A percentile compares a stretch with the other conserved stretches of the same genome.
Evolutionary conservation across 2,113 vertebrate genomes (phyloP).

Genomic region (Blennius ocellaris): DNA sequence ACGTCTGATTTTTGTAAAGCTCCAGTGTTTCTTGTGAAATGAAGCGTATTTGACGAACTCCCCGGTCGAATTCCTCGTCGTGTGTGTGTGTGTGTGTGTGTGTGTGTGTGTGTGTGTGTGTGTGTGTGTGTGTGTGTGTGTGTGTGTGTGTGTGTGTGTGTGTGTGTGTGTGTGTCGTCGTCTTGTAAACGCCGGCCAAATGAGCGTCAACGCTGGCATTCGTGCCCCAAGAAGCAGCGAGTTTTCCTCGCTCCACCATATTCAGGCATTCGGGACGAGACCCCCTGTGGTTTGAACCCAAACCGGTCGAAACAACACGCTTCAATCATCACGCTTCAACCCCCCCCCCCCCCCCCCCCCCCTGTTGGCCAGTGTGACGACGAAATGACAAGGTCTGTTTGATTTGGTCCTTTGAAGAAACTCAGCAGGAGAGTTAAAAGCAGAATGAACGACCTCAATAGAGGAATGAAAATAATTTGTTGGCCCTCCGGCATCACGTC

Average conservation of each 20-base stretch:
- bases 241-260: slow-evolving; percentile 39
- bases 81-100: slow-evolving; percentile 31
- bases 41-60: slow-evolving; percentile 2
- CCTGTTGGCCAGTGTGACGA: neutral
- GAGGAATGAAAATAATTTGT: slow-evolving; percentile 22
- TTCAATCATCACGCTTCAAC: slow-evolving; percentile 16
- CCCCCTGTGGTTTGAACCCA: slow-evolving; percentile 1
- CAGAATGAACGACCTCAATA: neutral
- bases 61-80: slow-evolving; percentile 38
- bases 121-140: too few relatives aligned
- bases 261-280: slow-evolving; percentile 26
- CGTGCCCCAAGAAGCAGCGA: slow-evolving; percentile 57
- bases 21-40: slow-evolving; percentile 2
- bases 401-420: neutral
- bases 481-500: neutral
- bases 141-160: too few relatives aligned
- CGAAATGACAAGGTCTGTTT: slow-evolving; percentile 10
- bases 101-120: too few relatives aligned
- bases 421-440: neutral
- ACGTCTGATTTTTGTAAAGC: neutral
- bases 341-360: neutral
- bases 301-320: slow-evolving; percentile 4
- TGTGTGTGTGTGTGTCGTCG: too few relatives aligned
- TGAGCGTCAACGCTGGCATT: slow-evolving; percentile 38
- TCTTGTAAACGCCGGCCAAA: slow-evolving; percentile 9